Base-by-base conservation (phyloP, 1,140 invertebrate species). In the Tetragnatha versicolor region DNA sequence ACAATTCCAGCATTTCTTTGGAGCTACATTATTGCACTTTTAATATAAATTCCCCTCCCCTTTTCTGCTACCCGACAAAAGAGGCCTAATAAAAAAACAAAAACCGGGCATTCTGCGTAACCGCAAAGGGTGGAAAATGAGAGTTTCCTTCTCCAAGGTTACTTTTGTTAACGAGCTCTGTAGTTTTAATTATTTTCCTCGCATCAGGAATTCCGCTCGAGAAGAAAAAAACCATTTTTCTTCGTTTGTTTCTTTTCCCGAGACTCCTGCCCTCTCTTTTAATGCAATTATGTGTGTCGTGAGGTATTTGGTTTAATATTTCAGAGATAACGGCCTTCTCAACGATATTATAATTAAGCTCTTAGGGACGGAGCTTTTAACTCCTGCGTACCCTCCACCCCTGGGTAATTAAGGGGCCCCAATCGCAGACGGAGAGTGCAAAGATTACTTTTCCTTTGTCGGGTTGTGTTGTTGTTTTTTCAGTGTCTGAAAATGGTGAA, bases 121-220 rank as follows among this genome's bases (percentile, higher is more conserved):
- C 60, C 22, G 35, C 60, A 63, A 22, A 17, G 7, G n/a, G 14
- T 33, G n/a, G 60, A 63, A 63, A 63, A 63, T 63, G 60, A 63
- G 60, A 42, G 17, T 66, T 66, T 66, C n/a, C n/a, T n/a, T 47
- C 35, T 25, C 14, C 63, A 29, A 58, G 29, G 31, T 66, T 66
- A 66, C 63, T 66, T 49, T 31, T 66, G 39, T 66, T 66, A 66
- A 66, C 63, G 63, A 66, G 63, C 63, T 66, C 31, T 66, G 33
- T 42, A 14, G 63, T 66, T 66, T 66, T 66, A 66, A 66, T 66
- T 66, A 66, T 66, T 66, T 66, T 66, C 49, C 39, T 47, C 63
- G 17, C 60, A 42, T 9, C 60, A 39, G 60, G 37, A 63, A 39
- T 39, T 63, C 25, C n/a, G n/a, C n/a, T n/a, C n/a, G n/a, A n/a